Percentiles rank a stretch among this genome's conserved stretches.
phyloP scores from a whole-genome alignment of 1,140 invertebrate genomes.

The Ceratoteleas bidentatus region DNA sequence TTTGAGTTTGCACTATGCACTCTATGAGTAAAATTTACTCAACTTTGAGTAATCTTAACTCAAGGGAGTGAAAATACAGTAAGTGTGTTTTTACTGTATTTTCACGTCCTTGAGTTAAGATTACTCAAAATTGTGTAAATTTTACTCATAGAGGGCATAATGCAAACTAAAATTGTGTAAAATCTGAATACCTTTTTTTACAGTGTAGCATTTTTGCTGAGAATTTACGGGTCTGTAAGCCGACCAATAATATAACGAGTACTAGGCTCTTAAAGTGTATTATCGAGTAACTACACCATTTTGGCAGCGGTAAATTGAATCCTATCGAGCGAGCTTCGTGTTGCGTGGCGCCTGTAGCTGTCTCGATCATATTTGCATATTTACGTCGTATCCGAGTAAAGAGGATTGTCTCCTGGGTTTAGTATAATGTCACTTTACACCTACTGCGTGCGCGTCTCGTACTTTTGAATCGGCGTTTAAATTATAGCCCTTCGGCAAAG shows the following conservation, averaged over 20 bases:
- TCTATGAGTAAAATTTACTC: too few species aligned
- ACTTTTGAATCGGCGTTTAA: conserved; percentile 52
- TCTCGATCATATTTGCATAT: conserved; percentile 75
- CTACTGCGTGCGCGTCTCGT: conserved; percentile 31
- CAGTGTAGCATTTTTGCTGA: conserved; percentile 70
- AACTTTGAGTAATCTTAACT: too few species aligned
- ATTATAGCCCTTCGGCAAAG: conserved; percentile 22
- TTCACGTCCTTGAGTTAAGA: too few species aligned
- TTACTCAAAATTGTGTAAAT: too few species aligned
- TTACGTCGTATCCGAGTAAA: conserved; percentile 69
- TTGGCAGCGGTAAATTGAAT: conserved; percentile 76
- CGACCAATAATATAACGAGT: conserved; percentile 70
- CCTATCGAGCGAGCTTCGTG: conserved; percentile 68
- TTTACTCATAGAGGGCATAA: too few species aligned
- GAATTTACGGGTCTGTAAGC: conserved; percentile 69
- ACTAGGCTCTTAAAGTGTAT: conserved; percentile 72
- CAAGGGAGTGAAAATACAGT: too few species aligned
- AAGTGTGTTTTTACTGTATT: too few species aligned
- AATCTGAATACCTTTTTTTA: too few species aligned
- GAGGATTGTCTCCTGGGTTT: conserved; percentile 69
- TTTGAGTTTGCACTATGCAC: too few species aligned
- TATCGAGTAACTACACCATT: conserved; percentile 74
- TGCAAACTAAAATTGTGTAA: too few species aligned
- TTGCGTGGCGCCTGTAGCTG: conserved; percentile 53
- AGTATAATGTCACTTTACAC: conserved; percentile 67